Percentiles rank a stretch among this genome's conserved stretches.
phyloP scores from a whole-genome alignment of 2,888 invertebrate genomes.

The Pandemis cinnamomeana region DNA sequence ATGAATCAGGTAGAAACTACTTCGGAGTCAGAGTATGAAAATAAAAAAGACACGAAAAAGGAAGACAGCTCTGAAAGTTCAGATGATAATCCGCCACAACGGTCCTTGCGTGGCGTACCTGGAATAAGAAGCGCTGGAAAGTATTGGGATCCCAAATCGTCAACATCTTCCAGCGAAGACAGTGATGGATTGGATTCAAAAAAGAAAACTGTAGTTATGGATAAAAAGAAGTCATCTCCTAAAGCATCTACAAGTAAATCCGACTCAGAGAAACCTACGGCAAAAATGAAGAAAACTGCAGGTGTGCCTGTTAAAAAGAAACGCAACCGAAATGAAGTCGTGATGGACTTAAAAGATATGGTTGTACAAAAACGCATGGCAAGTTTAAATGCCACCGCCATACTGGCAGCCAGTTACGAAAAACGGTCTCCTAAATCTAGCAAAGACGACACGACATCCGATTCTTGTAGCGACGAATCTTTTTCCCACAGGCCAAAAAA shows the following conservation, averaged over 20 bases:
- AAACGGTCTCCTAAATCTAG: constrained; percentile 86
- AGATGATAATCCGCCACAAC: constrained; percentile 82
- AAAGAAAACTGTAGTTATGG: constrained; percentile 60
- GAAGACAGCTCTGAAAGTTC: constrained; percentile 78
- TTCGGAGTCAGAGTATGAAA: constrained; percentile 81
- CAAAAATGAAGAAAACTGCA: constrained; percentile 76
- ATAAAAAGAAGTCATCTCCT: constrained; percentile 73
- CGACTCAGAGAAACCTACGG: constrained; percentile 79
- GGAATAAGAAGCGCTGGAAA: constrained; percentile 91
- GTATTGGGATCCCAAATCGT: constrained; percentile 93
- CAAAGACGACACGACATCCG: constrained; percentile 85
- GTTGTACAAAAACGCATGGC: constrained; percentile 96
- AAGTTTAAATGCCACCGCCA: constrained; percentile 95
- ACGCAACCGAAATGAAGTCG: constrained; percentile 85
- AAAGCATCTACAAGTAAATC: constrained; percentile 72
- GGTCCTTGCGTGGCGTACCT: constrained; percentile 88
- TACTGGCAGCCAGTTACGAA: constrained; percentile 95
- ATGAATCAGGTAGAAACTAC: constrained; percentile 75
- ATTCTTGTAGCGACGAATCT: constrained; percentile 82
- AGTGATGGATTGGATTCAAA: constrained; percentile 76
- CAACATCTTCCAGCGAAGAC: constrained; percentile 85
- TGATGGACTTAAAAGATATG: constrained; percentile 94
- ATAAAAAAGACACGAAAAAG: constrained; percentile 67
- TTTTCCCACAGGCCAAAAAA: constrained; percentile 82
- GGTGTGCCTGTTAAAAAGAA: constrained; percentile 80